Evolutionary conservation across 2,113 vertebrate species (phyloP), one percentile per base, ranked within the genome.

Genomic region (Sarotherodon lohbergeri): DNA sequence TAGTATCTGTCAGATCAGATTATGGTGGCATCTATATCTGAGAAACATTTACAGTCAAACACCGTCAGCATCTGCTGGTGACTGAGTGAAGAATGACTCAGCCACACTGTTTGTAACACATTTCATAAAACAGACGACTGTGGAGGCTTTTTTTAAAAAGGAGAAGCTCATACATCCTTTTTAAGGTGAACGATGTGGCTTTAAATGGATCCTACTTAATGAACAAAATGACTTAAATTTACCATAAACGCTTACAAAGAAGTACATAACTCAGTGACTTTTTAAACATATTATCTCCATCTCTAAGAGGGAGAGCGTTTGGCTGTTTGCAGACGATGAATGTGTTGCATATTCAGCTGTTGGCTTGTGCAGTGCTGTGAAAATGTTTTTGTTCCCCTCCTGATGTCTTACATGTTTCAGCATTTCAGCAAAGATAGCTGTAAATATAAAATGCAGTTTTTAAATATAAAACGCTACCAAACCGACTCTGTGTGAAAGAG

Each of bases 391-490:
- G 12, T 5, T 13, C 5, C 41, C 41, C 13, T 43, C 41, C 12
- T 43, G 41, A 43, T 13, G 11, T 43, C 41, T 13, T 43, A 43
- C 41, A 43, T 13, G 12, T 43, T 43, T 43, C 41, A 43, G 41
- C 36, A 39, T 39, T 9, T 39, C 36, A 39, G 36, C 12, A 43
- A 43, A 43, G 41, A 43, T 6, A 0, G 1, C n/a, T 6, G 3
- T 27, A 0, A 1, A 12, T 27, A 0, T 13, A 0, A 43, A 43
- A 43, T 43, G 41, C 41, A 43, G 41, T 12, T 43, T 43, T 43
- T 43, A 12, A 12, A 43, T 43, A 43, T 13, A 12, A 13, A 43
- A 43, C 12, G 41, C 12, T 43, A 13, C 9, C 41, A 11, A 43
- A 13, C 41, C 41, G 1, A 12, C 41, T 5, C 5, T 5, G 5